These are phyloP conservation scores for Psophia crepitans DNA, from an alignment of 2,113 vertebrate species.

Conservation along the genomic window DNA sequence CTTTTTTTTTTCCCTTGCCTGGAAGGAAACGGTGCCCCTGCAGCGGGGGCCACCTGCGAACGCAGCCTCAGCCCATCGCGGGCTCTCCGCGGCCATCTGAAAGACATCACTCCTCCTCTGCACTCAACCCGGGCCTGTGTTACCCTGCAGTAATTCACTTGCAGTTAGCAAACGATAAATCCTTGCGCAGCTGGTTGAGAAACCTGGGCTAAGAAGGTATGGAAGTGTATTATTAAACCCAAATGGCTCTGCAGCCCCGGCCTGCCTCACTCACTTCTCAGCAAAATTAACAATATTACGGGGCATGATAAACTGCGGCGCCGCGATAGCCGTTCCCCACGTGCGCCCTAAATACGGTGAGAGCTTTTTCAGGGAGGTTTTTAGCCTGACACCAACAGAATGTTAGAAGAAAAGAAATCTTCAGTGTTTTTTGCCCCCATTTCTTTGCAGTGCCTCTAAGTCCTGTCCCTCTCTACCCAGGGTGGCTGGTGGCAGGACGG, in stretches of 20 bases:
- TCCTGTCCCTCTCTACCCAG: background rate
- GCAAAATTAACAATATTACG: background rate
- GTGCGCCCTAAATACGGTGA: background rate
- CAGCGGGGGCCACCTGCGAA: background rate
- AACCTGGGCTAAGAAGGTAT: background rate
- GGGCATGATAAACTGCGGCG: background rate
- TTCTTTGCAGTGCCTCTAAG: background rate
- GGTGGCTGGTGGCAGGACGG: background rate
- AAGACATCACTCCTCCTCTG: background rate
- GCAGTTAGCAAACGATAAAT: slow-evolving; percentile 6
- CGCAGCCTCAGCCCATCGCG: background rate
- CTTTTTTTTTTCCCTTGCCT: background rate
- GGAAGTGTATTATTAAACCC: slow-evolving; percentile 43
- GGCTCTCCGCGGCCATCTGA: background rate
- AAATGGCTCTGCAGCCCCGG: background rate
- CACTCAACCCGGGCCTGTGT: background rate
- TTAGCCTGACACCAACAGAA: background rate
- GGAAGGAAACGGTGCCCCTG: background rate
- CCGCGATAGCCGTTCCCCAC: background rate
- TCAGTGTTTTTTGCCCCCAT: background rate
- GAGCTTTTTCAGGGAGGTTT: background rate
- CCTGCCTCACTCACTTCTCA: background rate
- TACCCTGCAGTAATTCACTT: background rate
- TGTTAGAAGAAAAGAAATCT: background rate
- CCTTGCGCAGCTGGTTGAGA: background rate